Percentiles rank a stretch among this genome's conserved stretches.
phyloP scores from a whole-genome alignment of 2,797 vertebrate species.

The Protonibea diacanthus region DNA sequence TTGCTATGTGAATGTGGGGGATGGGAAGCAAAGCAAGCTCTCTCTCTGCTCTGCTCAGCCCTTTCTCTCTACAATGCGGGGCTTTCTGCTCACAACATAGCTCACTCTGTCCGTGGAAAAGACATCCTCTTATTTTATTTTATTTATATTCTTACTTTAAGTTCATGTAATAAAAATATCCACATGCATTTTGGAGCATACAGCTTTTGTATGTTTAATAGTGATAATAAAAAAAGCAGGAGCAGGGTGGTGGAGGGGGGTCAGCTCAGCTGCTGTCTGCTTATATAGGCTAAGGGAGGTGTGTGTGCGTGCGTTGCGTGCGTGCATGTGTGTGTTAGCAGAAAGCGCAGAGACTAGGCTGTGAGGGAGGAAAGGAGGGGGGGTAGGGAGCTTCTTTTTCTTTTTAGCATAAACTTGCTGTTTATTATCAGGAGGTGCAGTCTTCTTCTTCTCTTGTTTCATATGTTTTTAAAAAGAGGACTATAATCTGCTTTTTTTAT shows the following conservation, averaged over 20 bases:
- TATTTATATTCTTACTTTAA: conserved; percentile 31
- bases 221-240: conserved; percentile 26
- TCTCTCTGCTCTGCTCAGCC: conserved; percentile 78
- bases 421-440: conserved; percentile 76
- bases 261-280: conserved; percentile 81
- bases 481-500: conserved; percentile 43
- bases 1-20: conserved; percentile 88
- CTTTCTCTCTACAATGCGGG: conserved; percentile 83
- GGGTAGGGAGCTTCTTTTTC: conserved; percentile 81
- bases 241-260: conserved; percentile 71
- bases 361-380: conserved; percentile 72
- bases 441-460: conserved; percentile 56
- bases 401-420: conserved; percentile 85
- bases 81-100: conserved; percentile 78
- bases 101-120: conserved; percentile 67
- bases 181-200: conserved; percentile 59
- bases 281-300: conserved; percentile 83
- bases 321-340: conserved; percentile 56
- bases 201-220: conserved; percentile 73
- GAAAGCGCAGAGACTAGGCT: conserved; percentile 78
- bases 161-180: conserved; percentile 61
- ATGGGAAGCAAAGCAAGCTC: conserved; percentile 81
- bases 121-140: conserved; percentile 40
- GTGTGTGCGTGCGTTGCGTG: conserved; percentile 54
- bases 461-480: conserved; percentile 45